phyloP scores from a whole-genome alignment of 2,113 vertebrate species.

The Ochotona curzoniae region DNA sequence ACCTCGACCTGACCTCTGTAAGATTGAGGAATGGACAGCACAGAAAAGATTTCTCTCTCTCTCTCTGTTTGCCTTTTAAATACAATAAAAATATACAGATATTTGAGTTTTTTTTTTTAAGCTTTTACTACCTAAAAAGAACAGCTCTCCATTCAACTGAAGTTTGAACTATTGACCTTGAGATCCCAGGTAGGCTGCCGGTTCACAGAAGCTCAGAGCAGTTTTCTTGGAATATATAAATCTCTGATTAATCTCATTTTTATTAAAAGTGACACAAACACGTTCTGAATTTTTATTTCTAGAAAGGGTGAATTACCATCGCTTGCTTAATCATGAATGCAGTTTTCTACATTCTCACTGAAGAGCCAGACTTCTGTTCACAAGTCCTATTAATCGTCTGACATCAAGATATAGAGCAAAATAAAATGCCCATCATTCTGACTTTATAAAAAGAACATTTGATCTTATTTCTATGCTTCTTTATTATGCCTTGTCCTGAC shows the following conservation, averaged over 20 bases:
- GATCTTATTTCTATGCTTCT: conserved; percentile 34
- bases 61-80: too few relatives aligned
- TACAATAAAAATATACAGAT: too few relatives aligned
- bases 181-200: not conserved
- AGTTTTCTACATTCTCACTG: conserved; percentile 4
- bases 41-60: too few relatives aligned
- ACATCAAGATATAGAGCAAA: not conserved
- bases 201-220: not conserved
- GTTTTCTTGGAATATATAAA: conserved; percentile 47
- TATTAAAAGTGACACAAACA: conserved; percentile 31
- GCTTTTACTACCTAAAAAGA: not conserved
- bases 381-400: not conserved
- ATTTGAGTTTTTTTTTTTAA: conserved; percentile 5
- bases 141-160: not conserved
- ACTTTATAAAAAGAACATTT: not conserved
- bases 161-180: conserved; percentile 23
- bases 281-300: conserved; percentile 7
- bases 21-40: too few relatives aligned
- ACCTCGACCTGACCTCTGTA: too few relatives aligned
- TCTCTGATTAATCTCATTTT: conserved; percentile 51
- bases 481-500: conserved; percentile 10
- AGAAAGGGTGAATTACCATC: conserved; percentile 24
- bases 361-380: conserved; percentile 11
- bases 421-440: not conserved
- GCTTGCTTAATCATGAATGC: not conserved